phyloP scores from a whole-genome alignment of 1,140 invertebrate genomes.

The Eubasilissa regina region DNA sequence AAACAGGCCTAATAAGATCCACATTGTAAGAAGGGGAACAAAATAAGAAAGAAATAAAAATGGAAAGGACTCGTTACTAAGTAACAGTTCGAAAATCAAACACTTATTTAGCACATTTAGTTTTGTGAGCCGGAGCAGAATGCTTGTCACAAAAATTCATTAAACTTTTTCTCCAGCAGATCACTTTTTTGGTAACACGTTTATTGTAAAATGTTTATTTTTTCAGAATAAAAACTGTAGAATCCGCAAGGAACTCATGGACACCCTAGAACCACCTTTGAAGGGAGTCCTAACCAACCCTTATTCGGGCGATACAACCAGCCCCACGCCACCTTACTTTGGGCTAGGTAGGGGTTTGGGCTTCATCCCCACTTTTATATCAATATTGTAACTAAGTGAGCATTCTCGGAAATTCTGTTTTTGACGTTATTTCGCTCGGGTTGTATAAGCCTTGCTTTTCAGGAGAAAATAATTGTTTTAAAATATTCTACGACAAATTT shows the following conservation, averaged over 20 bases:
- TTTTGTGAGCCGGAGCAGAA: too few relatives aligned
- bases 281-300: slow-evolving; percentile 24
- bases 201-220: too few relatives aligned
- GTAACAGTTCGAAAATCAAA: too few relatives aligned
- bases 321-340: slow-evolving; percentile 18
- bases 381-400: slow-evolving; percentile 53
- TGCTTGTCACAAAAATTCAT: too few relatives aligned
- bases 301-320: slow-evolving; percentile 26
- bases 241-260: background rate
- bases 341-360: slow-evolving; percentile 36
- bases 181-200: too few relatives aligned
- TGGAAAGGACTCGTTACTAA: too few relatives aligned
- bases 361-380: slow-evolving; percentile 36
- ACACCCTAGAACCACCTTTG: slow-evolving; percentile 1
- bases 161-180: too few relatives aligned
- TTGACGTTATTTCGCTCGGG: slow-evolving; percentile 34
- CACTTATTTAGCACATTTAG: too few relatives aligned
- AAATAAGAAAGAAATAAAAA: too few relatives aligned
- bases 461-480: slow-evolving; percentile 22
- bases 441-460: background rate
- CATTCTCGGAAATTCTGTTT: slow-evolving; percentile 52
- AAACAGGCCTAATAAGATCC: too few relatives aligned
- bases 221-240: too few relatives aligned
- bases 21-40: too few relatives aligned
- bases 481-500: background rate